Evolutionary conservation across 2,797 vertebrate species (phyloP), one percentile per base, ranked within the genome.

Genomic region (Tenualosa thibaudeaui): DNA sequence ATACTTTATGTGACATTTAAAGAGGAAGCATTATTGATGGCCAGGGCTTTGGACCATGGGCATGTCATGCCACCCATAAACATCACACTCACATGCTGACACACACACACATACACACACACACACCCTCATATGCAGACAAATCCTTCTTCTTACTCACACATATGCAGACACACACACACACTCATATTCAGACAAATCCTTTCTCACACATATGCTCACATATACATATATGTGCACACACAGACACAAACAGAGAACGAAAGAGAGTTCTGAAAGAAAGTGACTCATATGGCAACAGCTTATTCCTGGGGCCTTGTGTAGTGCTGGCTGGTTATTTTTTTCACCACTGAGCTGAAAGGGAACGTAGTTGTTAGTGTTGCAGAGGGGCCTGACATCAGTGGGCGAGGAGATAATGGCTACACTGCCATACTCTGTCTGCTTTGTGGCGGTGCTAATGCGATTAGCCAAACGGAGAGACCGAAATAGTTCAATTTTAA

Each of bases 361-460:
- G 37, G 37, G 71, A 78, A 78, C 17, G 40, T 78, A 40, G 40
- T 46, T 17, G 71, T 78, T 78, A 78, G 71, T 40, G 6, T 43
- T 78, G 37, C 37, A 15, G 40, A 78, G 71, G 26, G 40, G 37
- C 71, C 40, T 78, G 71, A 78, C 71, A 78, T 78, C 40, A 78
- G 71, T 43, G 71, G 71, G 71, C 37, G 40, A 78, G 71, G 37
- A 78, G 71, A 78, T 78, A 78, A 78, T 78, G 71, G 71, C 9
- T 46, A 78, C 71, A 78, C 7, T 78, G 40, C 40, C 26, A 13
- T 37, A 40, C 65, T 71, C 65, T 40, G 26, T 71, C 65, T 71
- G 65, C 65, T 71, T 71, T 71, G 31, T 71, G 65, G 26, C 71
- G 19, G 4, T 17, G 71, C 71, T 78, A 46, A 78, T 78, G 40